Base-by-base conservation (phyloP, 2,797 vertebrate species). In the Malacoctenus gilli region DNA sequence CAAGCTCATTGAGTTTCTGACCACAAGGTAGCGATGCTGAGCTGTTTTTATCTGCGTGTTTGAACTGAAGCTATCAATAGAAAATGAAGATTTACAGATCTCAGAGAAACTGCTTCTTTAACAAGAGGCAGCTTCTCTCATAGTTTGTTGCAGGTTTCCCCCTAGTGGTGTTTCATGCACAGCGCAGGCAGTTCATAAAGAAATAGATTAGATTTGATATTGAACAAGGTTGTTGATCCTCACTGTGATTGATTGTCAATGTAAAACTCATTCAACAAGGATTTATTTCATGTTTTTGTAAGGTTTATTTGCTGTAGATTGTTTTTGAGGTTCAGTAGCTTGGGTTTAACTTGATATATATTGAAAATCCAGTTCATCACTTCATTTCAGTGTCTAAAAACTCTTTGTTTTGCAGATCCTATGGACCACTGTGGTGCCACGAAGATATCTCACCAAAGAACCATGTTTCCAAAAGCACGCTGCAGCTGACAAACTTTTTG, bases 361-460 rank as follows among this genome's bases (percentile, higher is more conserved):
- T 25, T 19, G 2, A n/a, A n/a, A n/a, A n/a, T n/a, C n/a, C n/a
- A n/a, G n/a, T n/a, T n/a, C n/a, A n/a, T n/a, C n/a, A n/a, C n/a
- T n/a, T n/a, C n/a, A n/a, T n/a, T n/a, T n/a, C n/a, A n/a, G n/a
- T n/a, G n/a, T n/a, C 30, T 31, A 38, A 0, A 39, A 11, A 30
- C n/a, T 68, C 20, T 22, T 56, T 65, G 22, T 84, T 78, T 79
- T 64, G 37, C 68, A 98, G 96, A 87, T 90, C 92, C 1, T 95
- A 93, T 69, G 96, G 96, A 74, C 94, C 97, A 0, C 92, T 99
- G 54, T 99, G 97, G 97, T 96, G 94, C 87, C 96, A 99, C 38
- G 96, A 99, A 87, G 97, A 98, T 84, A 98, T 98, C 88, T 98
- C 95, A 15, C 94, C 96, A 59, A 98, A 98, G 89, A 98, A 97